phyloP scores from a whole-genome alignment of 2,113 vertebrate species.

The Tragulus kanchil region DNA sequence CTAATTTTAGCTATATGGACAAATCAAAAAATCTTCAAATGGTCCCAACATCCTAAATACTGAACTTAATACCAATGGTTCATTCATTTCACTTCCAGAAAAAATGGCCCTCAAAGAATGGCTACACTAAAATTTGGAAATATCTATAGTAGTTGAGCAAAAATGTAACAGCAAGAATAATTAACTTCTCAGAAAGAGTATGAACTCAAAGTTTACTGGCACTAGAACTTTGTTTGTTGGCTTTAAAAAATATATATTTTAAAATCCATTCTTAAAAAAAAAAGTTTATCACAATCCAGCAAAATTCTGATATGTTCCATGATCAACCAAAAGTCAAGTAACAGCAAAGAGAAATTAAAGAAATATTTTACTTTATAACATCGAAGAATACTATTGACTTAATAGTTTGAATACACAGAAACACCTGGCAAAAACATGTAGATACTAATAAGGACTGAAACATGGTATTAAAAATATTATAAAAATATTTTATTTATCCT shows the following conservation, averaged over 20 bases:
- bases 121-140: conserved; percentile 44
- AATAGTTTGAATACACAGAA: conserved; percentile 46
- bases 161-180: conserved; percentile 32
- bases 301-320: conserved; percentile 21
- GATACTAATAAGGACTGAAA: conserved; percentile 30
- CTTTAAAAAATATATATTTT: conserved; percentile 49
- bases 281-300: not conserved
- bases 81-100: not conserved
- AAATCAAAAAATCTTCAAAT: conserved; percentile 54
- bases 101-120: conserved; percentile 4
- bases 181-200: not conserved
- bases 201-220: not conserved
- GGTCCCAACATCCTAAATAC: conserved; percentile 34
- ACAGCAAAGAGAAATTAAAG: conserved; percentile 39
- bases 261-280: conserved; percentile 18
- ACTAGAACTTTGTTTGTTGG: not conserved
- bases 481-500: conserved; percentile 38
- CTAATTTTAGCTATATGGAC: conserved; percentile 45
- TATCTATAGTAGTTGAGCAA: conserved; percentile 13
- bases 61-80: not conserved
- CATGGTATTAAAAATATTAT: conserved; percentile 1
- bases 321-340: conserved; percentile 1
- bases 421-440: conserved; percentile 20
- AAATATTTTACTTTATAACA: conserved; percentile 35
- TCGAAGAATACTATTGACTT: not conserved